These are phyloP conservation scores for Candidula unifasciata DNA, from an alignment of 2,888 invertebrate species.

Conservation along the genomic window DNA sequence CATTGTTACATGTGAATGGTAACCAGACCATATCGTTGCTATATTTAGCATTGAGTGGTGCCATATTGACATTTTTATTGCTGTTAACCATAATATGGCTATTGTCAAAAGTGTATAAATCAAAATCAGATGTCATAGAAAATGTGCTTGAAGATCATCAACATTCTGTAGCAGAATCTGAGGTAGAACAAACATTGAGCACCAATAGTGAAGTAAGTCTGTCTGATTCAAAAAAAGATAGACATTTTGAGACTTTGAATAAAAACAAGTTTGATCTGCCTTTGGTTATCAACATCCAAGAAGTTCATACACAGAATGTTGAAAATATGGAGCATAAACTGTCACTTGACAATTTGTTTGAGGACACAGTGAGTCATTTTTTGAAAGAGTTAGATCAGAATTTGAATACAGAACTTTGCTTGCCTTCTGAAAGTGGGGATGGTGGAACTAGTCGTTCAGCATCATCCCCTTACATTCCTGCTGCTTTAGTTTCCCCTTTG, in stretches of 20 bases:
- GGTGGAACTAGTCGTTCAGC: not conserved
- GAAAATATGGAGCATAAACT: not conserved
- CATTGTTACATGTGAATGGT: not conserved
- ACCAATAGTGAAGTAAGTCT: not conserved
- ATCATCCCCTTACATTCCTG: slow-evolving; percentile 39
- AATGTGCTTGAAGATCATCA: not conserved
- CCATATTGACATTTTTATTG: not conserved
- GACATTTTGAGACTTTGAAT: not conserved
- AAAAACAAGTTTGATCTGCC: not conserved
- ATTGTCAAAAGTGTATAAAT: not conserved
- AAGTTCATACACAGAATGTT: not conserved
- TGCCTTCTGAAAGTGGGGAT: not conserved
- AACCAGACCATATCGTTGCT: not conserved
- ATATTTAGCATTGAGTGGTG: not conserved
- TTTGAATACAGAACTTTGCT: slow-evolving; percentile 47
- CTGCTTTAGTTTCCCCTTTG: slow-evolving; percentile 52
- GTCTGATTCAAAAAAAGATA: not conserved
- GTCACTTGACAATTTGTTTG: slow-evolving; percentile 56
- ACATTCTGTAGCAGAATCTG: not conserved
- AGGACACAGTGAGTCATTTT: slow-evolving; percentile 59
- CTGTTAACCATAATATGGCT: not conserved
- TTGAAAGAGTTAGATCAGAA: slow-evolving; percentile 63
- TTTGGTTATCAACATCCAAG: slow-evolving; percentile 18
- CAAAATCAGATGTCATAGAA: not conserved
- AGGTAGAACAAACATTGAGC: not conserved